Base-by-base conservation (phyloP, 2,888 invertebrate genomes). In the Zaprionus obscuricornis region DNA sequence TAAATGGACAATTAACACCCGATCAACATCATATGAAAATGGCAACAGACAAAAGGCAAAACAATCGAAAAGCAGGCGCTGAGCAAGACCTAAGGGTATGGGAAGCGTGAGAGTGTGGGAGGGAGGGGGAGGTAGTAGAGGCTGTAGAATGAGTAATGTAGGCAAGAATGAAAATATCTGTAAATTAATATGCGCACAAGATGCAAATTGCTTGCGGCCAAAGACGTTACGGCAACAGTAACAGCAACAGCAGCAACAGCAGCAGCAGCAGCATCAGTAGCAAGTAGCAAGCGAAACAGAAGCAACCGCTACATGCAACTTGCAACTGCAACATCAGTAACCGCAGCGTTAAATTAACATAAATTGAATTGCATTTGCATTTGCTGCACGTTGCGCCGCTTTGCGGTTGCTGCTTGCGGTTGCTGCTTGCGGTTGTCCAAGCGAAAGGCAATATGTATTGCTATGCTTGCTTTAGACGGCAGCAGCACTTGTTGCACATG, bases 331-430 rank as follows among this genome's bases (percentile, higher is more conserved):
- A 39, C 52, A 46, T 34, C 58, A 58, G 42, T 66, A 66, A 54
- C 54, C 46, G 50, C 72, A 66, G 78, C 75, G 85, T 88, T 87
- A 87, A 88, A 88, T 88, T 83, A 85, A 78, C 83, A 82, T 82
- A 87, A 88, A 88, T 88, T 88, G 87, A 88, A 87, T 88, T 88
- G 88, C 88, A 87, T 88, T 88, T 88, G 87, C 87, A 79, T 76
- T 77, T 84, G 77, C 81, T 73, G 83, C 79, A 82, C 85, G 82
- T 77, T 84, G 78, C 40, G 78, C 68, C 71, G 71, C 63, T 77
- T 46, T 39, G n/a, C n/a, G n/a, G n/a, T n/a, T 26, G 47, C 31
- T 22, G 18, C 17, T 84, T 84, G 85, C 84, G 74, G 75, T 79
- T 72, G 40, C 8, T 11, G 13, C n/a, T 27, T 58, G 69, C 58